Percentiles rank a stretch among this genome's conserved stretches.
Evolutionary conservation across 1,140 invertebrate species (phyloP).

Genomic region (Hypothenemus hampei): DNA sequence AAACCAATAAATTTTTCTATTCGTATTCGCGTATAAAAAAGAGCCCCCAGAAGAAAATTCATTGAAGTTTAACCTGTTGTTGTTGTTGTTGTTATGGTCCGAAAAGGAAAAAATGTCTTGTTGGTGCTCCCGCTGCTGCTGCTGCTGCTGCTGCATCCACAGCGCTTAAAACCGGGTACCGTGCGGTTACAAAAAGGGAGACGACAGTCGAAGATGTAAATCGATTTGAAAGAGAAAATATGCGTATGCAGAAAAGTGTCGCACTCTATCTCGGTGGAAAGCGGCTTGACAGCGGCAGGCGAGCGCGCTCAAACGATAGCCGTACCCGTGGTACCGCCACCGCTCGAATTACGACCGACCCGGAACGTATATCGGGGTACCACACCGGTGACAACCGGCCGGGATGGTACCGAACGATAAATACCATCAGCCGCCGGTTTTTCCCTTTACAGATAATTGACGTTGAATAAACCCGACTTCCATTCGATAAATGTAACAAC

Average conservation of each 20-base stretch:
- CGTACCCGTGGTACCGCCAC: constrained; percentile 9
- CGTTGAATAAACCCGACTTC: too few species aligned
- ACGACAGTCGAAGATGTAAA: constrained; percentile 20
- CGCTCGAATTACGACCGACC: constrained; percentile 11
- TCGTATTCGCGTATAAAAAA: too few species aligned
- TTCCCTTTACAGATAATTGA: too few species aligned
- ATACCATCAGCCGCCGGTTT: too few species aligned
- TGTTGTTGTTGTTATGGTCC: not conserved
- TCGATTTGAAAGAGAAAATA: constrained; percentile 17
- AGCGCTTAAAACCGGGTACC: not conserved
- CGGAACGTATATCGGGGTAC: constrained; percentile 8
- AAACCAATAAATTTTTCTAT: too few species aligned
- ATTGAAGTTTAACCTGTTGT: constrained; percentile 6
- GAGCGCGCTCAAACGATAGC: constrained; percentile 12
- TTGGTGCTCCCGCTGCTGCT: not conserved
- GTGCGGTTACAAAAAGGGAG: constrained; percentile 9
- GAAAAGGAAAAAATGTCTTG: not conserved
- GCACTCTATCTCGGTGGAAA: constrained; percentile 1
- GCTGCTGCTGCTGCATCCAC: not conserved
- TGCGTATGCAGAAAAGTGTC: constrained; percentile 22
- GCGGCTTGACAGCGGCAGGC: constrained; percentile 12
- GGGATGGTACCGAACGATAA: too few species aligned
- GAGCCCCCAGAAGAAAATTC: not conserved
- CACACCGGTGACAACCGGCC: too few species aligned
- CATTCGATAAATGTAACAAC: too few species aligned